Base-by-base conservation (phyloP, 1,140 invertebrate species). In the Neomicropteryx cornuta region DNA sequence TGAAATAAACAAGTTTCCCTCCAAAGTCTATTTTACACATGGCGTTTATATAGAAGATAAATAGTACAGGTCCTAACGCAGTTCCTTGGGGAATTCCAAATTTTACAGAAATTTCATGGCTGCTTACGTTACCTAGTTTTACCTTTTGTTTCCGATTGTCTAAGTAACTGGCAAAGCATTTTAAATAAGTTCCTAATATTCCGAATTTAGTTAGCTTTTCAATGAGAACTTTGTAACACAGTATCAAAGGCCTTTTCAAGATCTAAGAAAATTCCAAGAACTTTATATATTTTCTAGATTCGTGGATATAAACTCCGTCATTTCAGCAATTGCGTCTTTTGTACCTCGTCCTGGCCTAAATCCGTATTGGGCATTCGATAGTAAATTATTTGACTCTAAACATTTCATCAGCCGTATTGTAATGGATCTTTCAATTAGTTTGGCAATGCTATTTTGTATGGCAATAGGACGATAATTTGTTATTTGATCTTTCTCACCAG, bases 241-340 rank as follows among this genome's bases (percentile, higher is more conserved):
- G 37, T 38, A 30, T 38, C 37, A 16, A 38, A 38, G 5, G 37
- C 28, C 16, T 39, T 30, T 35, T 33, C 19, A 17, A 33, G 18
- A 23, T 33, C 36, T 10, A 39, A 23, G 22, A 21, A 43, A 3
- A 39, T 11, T 11, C 11, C 13, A 24, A 36, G n/a, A n/a, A n/a
- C n/a, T n/a, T n/a, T n/a, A n/a, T n/a, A n/a, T n/a, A n/a, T n/a
- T n/a, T n/a, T n/a, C n/a, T n/a, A n/a, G n/a, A n/a, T n/a, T n/a
- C n/a, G n/a, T n/a, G n/a, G n/a, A n/a, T n/a, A n/a, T n/a, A n/a
- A n/a, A n/a, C n/a, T n/a, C n/a, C n/a, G n/a, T n/a, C n/a, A n/a
- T n/a, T n/a, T n/a, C n/a, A n/a, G n/a, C n/a, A n/a, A n/a, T n/a
- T n/a, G n/a, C n/a, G n/a, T n/a, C n/a, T n/a, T n/a, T n/a, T n/a